Evolutionary conservation across 2,113 vertebrate species (phyloP), one percentile per base, ranked within the genome.

Genomic region (Ariopsis seemanni): DNA sequence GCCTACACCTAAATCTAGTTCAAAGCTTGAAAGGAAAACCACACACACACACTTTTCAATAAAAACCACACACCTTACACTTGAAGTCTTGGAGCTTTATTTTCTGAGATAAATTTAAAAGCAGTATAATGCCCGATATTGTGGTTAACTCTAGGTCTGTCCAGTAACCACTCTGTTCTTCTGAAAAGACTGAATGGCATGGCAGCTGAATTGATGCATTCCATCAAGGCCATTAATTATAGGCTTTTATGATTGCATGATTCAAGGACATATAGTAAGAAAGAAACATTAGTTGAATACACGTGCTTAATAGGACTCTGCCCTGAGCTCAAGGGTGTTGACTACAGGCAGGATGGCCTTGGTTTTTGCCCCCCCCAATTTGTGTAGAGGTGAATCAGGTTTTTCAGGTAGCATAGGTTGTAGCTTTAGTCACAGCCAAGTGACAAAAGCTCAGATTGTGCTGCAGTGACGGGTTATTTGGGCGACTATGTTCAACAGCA

Each of bases 191-290:
- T 74, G 83, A 85, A 60, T 83, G 71, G 27, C 25, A 25, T 42
- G 27, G 42, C 60, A 53, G 22, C 57, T 88, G 71, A 83, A 90
- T 74, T 86, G 62, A 83, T 50, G n/a, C 65, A 78, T 55, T 75
- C 48, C 67, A 53, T 65, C 50, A 71, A 69, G 67, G 50, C 74
- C 6, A 25, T 71, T 88, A 65, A 42, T 42, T 3, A 20, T 30
- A 63, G 55, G 69, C 69, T 22, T 88, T 88, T 86, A 18, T 58
- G 27, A 80, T 14, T 48, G 74, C 27, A 71, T 27, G 69, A 58
- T 65, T 79, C 87, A 88, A 71, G 87, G 87, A 81, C 84, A 71
- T 34, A 30, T 25, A 67, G 57, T 12, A 17, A 69, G 67, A 79
- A 58, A 77, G 58, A 82, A 69, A 85, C 58, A 69, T 50, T 71